These are phyloP conservation scores for Cebus imitator DNA, from an alignment of 2,113 vertebrate species.

Conservation along the genomic window DNA sequence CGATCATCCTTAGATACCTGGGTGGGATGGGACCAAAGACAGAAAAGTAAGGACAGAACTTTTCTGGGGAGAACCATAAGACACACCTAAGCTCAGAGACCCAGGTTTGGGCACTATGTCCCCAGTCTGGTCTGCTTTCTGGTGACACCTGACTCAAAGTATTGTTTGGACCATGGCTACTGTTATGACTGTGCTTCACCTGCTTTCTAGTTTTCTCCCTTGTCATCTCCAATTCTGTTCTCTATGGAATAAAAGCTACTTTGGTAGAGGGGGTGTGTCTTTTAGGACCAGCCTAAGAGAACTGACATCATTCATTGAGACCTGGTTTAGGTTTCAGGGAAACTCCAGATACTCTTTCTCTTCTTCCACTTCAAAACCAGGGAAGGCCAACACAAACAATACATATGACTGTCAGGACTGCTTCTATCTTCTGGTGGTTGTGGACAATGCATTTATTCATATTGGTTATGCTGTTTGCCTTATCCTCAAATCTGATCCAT, in stretches of 20 bases:
- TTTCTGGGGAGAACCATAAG: not conserved
- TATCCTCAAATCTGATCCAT: not conserved
- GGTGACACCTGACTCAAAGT: not conserved
- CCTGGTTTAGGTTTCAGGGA: not conserved
- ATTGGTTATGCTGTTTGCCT: not conserved
- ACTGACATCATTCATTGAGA: not conserved
- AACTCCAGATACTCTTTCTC: not conserved
- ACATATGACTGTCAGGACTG: not conserved
- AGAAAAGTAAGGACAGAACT: not conserved
- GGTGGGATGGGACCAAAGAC: not conserved
- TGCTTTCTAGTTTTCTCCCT: not conserved
- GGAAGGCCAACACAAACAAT: not conserved
- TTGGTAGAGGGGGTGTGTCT: not conserved
- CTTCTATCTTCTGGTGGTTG: not conserved
- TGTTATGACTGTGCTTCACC: not conserved
- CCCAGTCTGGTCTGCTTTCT: not conserved
- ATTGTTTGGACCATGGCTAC: not conserved
- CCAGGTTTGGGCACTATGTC: not conserved
- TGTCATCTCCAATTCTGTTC: not conserved
- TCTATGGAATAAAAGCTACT: not conserved
- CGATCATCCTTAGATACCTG: conserved; percentile 97
- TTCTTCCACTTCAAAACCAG: not conserved
- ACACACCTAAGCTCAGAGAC: not conserved
- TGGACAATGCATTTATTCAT: not conserved
- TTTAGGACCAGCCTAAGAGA: not conserved